These are phyloP conservation scores for Taenioides sp. DNA, from an alignment of 2,797 vertebrate species.

Conservation along the genomic window DNA sequence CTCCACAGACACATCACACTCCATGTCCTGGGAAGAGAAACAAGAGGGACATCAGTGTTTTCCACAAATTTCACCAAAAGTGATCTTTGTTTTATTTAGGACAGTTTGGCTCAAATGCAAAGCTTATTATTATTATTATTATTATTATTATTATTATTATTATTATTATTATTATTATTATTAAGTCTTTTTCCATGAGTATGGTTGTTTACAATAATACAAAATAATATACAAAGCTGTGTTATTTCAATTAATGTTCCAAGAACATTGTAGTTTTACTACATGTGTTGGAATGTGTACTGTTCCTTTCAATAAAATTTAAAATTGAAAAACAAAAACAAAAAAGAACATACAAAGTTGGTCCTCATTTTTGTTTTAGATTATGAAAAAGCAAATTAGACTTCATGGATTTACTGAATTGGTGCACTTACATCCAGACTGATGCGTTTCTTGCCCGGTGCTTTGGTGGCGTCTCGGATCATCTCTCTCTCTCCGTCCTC, in stretches of 20 bases:
- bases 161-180: not conserved
- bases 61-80: not conserved
- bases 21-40: constrained; percentile 76
- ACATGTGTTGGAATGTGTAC: not conserved
- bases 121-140: not conserved
- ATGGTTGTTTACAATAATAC: not conserved
- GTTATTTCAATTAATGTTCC: not conserved
- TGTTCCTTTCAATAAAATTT: too few species aligned
- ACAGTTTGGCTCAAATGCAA: not conserved
- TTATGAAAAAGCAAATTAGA: not conserved
- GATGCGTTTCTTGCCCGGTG: constrained; percentile 74
- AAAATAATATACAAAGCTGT: not conserved
- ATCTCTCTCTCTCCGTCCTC: constrained; percentile 71
- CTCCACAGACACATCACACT: constrained; percentile 82
- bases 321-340: too few species aligned
- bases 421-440: constrained; percentile 72
- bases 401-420: not conserved
- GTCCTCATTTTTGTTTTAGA: not conserved
- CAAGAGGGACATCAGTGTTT: not conserved
- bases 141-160: not conserved
- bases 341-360: too few species aligned
- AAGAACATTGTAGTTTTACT: not conserved
- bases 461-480: constrained; percentile 66
- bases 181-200: too few species aligned
- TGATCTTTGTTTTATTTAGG: not conserved